Evolutionary conservation across 2,888 invertebrate genomes (phyloP), one percentile per base, ranked within the genome.

Genomic region (Apocheima hispidaria): DNA sequence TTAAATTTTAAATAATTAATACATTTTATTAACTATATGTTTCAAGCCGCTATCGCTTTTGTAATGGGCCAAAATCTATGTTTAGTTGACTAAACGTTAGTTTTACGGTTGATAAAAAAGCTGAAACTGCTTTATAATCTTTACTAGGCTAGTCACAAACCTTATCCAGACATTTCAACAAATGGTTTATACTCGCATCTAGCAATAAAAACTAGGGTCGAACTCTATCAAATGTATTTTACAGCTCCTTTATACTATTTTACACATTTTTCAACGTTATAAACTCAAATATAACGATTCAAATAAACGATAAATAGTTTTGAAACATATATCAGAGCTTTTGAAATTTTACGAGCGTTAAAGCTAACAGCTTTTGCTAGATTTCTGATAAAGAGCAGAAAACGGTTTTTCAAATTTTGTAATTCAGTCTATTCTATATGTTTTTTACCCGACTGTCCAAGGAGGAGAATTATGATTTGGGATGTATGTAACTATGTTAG

Each of bases 171-270:
- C 36, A 48, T 49, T 58, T 41, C 36, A 14, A n/a, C 59, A 57
- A 62, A 68, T 46, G 52, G 35, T 58, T 64, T 60, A 63, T 62
- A n/a, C n/a, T n/a, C n/a, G n/a, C n/a, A 48, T 60, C 64, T 55
- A 48, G 58, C 33, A 52, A 59, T 66, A 64, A 68, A 68, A 66
- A 48, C 57, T 56, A 44, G 58, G 55, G 54, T 63, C 53, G 16
- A 56, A 65, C 56, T 52, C 46, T 51, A 51, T 63, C 50, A 63
- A 63, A 61, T 56, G 38, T 44, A 33, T 40, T 52, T 52, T 44
- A 58, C 16, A 44, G 38, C 41, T 26, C 6, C 35, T n/a, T 33
- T 43, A 43, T 35, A 43, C 20, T 50, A 43, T 57, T 44, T 46
- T 58, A 52, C 38, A 46, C 44, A 30, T 23, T n/a, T 49, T 52